A percentile compares a stretch with the other conserved stretches of the same genome.
phyloP scores from a whole-genome alignment of 2,888 invertebrate genomes.

The Drosophila algonquin region DNA sequence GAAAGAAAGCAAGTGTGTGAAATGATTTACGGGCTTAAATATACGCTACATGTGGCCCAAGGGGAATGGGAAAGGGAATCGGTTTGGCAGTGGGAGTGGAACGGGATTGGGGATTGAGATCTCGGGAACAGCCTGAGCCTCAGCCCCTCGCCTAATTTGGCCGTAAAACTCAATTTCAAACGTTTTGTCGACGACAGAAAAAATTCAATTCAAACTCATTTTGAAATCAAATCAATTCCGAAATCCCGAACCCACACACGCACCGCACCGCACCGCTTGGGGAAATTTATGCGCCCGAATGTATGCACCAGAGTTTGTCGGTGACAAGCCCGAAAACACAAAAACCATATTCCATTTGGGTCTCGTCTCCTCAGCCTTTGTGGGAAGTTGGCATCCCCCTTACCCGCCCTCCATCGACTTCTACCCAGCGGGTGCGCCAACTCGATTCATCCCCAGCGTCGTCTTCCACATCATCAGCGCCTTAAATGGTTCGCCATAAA shows the following conservation, averaged over 20 bases:
- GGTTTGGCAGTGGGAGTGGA: background rate
- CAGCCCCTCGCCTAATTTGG: slow-evolving; percentile 71
- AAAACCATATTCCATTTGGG: slow-evolving; percentile 64
- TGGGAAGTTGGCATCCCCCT: slow-evolving; percentile 46
- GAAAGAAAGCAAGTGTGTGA: slow-evolving; percentile 51
- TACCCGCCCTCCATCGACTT: background rate
- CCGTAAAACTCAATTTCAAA: slow-evolving; percentile 79
- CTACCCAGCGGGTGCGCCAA: slow-evolving; percentile 15
- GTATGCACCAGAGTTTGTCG: slow-evolving; percentile 58
- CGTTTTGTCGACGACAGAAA: slow-evolving; percentile 72
- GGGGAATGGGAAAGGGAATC: slow-evolving; percentile 3
- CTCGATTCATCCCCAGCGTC: slow-evolving; percentile 64
- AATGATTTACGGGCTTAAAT: slow-evolving; percentile 74
- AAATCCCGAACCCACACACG: slow-evolving; percentile 62
- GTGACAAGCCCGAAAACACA: slow-evolving; percentile 76
- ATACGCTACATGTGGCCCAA: slow-evolving; percentile 52
- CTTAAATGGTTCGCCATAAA: slow-evolving; percentile 78
- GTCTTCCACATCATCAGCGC: slow-evolving; percentile 76
- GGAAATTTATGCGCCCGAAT: slow-evolving; percentile 68
- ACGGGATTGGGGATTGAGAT: background rate
- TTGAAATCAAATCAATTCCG: slow-evolving; percentile 78
- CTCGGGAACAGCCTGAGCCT: slow-evolving; percentile 28
- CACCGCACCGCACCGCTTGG: slow-evolving; percentile 9
- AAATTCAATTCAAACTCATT: slow-evolving; percentile 79
- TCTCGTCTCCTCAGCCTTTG: slow-evolving; percentile 30